These are phyloP conservation scores for Drosophila pseudoananassae DNA, from an alignment of 1,140 invertebrate genomes.

Conservation along the genomic window DNA sequence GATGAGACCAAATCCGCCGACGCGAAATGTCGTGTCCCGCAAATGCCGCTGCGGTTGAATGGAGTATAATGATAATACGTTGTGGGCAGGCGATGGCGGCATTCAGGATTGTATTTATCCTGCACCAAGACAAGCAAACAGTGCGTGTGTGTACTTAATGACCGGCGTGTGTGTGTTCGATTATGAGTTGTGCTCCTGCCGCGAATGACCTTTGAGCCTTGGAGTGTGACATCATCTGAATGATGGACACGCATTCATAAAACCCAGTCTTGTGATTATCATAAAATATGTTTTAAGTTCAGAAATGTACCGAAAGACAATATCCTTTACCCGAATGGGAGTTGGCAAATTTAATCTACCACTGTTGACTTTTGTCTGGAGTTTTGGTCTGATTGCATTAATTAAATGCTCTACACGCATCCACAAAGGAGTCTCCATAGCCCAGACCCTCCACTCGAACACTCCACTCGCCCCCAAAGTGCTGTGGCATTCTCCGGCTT, in stretches of 20 bases:
- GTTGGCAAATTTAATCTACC: conserved; percentile 20
- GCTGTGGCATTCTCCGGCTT: conserved; percentile 11
- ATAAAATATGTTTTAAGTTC: background rate
- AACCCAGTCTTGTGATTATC: background rate
- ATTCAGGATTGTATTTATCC: conserved; percentile 44
- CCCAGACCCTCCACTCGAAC: background rate
- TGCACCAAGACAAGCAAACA: conserved; percentile 25
- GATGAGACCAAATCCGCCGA: conserved; percentile 2
- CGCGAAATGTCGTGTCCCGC: conserved; percentile 2
- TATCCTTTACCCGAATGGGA: conserved; percentile 2
- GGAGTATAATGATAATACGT: conserved; percentile 57
- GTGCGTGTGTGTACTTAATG: conserved; percentile 26
- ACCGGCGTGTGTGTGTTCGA: conserved; percentile 6
- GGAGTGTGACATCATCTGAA: background rate
- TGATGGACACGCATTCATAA: background rate
- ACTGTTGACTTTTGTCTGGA: conserved; percentile 52
- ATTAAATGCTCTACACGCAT: conserved; percentile 45
- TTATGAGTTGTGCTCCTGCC: conserved; percentile 15
- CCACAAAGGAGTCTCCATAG: conserved; percentile 16
- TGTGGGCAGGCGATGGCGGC: conserved; percentile 48
- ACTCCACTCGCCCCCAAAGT: background rate
- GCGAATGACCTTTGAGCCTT: conserved; percentile 16
- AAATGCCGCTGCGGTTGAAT: conserved; percentile 6
- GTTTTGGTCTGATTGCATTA: conserved; percentile 55
- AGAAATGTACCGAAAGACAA: background rate